These are phyloP conservation scores for Mactromeris polynyma DNA, from an alignment of 2,888 invertebrate genomes.

Conservation along the genomic window DNA sequence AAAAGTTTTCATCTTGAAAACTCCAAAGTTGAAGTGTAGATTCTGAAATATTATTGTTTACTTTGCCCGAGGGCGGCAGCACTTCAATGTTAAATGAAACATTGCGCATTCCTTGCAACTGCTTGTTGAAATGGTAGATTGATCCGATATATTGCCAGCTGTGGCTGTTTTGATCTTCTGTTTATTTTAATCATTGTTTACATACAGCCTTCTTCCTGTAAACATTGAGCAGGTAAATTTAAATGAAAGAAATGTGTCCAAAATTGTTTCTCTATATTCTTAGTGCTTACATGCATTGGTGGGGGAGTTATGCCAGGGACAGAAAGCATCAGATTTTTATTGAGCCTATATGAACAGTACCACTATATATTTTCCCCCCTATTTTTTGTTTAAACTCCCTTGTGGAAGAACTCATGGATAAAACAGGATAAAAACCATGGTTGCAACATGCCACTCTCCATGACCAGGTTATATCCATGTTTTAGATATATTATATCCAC, in stretches of 20 bases:
- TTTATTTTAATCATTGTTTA: background rate
- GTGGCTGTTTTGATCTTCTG: background rate
- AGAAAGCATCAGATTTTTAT: too few species aligned
- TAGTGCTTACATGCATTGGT: background rate
- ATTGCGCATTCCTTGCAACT: background rate
- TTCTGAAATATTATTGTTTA: constrained; percentile 22
- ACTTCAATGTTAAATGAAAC: constrained; percentile 11
- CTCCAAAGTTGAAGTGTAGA: constrained; percentile 12
- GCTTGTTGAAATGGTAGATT: background rate
- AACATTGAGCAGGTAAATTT: background rate
- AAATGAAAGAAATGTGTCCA: background rate
- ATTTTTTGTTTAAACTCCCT: too few species aligned
- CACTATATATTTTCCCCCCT: too few species aligned
- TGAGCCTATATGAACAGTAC: too few species aligned
- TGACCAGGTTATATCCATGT: too few species aligned
- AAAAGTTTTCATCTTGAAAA: background rate
- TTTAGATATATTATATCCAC: too few species aligned
- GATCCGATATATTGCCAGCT: background rate
- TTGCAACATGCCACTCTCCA: too few species aligned
- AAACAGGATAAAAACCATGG: too few species aligned
- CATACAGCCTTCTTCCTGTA: background rate
- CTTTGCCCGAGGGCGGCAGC: background rate
- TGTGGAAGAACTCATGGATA: too few species aligned
- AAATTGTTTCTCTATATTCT: background rate
- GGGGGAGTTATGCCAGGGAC: too few species aligned